A percentile compares a stretch with the other conserved stretches of the same genome.
phyloP scores from a whole-genome alignment of 2,888 invertebrate species.

The Lymantria monacha region DNA sequence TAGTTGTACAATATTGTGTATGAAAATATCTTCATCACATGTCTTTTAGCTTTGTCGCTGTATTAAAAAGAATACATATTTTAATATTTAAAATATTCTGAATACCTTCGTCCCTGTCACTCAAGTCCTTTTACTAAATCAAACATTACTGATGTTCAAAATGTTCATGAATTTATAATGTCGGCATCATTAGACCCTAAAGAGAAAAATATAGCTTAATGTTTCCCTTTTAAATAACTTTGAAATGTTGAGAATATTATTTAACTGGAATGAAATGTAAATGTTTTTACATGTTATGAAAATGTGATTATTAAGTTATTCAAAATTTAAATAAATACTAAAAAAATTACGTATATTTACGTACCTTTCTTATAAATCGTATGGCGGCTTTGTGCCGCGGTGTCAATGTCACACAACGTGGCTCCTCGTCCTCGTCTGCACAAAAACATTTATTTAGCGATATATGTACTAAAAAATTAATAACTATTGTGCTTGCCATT shows the following conservation, averaged over 20 bases:
- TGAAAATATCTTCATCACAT: too few species aligned
- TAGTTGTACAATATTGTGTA: too few species aligned
- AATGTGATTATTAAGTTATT: neutral
- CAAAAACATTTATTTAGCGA: conserved; percentile 36
- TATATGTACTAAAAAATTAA: conserved; percentile 3
- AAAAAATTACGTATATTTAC: conserved; percentile 37
- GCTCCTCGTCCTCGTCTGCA: conserved; percentile 91
- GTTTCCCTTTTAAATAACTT: neutral
- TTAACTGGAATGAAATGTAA: neutral
- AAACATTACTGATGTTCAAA: conserved; percentile 10
- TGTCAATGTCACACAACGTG: conserved; percentile 91
- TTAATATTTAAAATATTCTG: conserved; percentile 1
- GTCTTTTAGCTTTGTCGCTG: too few species aligned
- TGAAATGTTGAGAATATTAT: conserved; percentile 6
- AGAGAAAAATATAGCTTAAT: neutral
- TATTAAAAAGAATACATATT: too few species aligned
- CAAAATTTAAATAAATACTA: neutral
- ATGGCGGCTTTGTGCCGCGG: conserved; percentile 94
- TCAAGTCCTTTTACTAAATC: conserved; percentile 11
- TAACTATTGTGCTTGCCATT: neutral
- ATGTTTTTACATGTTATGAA: neutral
- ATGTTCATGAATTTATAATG: conserved; percentile 19
- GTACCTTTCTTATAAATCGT: conserved; percentile 94
- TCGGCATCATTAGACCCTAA: conserved; percentile 15
- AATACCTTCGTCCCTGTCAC: conserved; percentile 6